These are phyloP conservation scores for Bombus turneri DNA, from an alignment of 1,140 invertebrate genomes.

Conservation along the genomic window DNA sequence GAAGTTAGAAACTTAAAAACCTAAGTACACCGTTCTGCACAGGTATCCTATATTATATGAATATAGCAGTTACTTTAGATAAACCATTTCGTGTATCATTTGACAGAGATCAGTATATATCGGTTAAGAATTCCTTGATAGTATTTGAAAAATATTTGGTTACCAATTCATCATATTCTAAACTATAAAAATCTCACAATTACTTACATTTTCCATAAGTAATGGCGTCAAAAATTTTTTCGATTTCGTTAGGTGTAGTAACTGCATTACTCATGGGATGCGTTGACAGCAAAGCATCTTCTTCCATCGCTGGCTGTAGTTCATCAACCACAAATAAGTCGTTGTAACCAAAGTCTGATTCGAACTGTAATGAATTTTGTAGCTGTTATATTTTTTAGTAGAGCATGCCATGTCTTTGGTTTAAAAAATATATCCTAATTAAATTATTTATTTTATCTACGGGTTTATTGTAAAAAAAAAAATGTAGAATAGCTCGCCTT, in stretches of 20 bases:
- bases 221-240: conserved; percentile 86
- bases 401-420: too few relatives aligned
- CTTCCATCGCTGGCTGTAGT: conserved; percentile 72
- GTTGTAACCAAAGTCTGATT: conserved; percentile 53
- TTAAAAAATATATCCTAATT: background rate
- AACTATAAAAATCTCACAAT: background rate
- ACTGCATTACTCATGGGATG: conserved; percentile 74
- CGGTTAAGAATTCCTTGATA: too few relatives aligned
- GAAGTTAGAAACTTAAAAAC: too few relatives aligned
- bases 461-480: too few relatives aligned
- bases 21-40: too few relatives aligned
- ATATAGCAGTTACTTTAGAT: too few relatives aligned
- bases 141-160: too few relatives aligned
- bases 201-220: conserved; percentile 86
- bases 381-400: background rate
- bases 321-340: conserved; percentile 81
- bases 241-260: conserved; percentile 76
- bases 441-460: background rate
- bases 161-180: too few relatives aligned
- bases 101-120: too few relatives aligned
- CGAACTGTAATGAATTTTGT: conserved; percentile 10
- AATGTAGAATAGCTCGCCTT: too few relatives aligned
- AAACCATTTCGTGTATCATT: too few relatives aligned
- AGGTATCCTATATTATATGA: too few relatives aligned
- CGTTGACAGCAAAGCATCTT: conserved; percentile 62